Base-by-base conservation (phyloP, 2,888 invertebrate species). In the Pycnomerus fuliginosus region DNA sequence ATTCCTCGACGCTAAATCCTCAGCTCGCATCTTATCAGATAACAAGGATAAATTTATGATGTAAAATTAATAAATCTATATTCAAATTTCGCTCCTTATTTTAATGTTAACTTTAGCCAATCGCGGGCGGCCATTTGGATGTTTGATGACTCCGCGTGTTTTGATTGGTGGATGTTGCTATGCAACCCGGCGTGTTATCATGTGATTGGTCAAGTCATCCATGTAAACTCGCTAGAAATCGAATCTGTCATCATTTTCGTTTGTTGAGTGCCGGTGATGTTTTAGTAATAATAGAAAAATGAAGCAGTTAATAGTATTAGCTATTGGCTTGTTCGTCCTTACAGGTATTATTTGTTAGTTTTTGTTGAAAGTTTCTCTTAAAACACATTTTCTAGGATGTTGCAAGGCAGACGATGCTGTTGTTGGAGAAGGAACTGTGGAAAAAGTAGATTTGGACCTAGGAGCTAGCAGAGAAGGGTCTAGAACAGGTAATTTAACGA, bases 1-100 rank as follows among this genome's bases (percentile, higher is more conserved):
- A 11, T 99, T 99, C 77, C 80, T 94, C 50, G 98, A 99, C 76
- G 96, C 96, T 13, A 98, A 98, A 74, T 85, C 94, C 17, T 97
- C 97, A 0, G 93, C 96, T 0, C 90, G 90, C 69, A 90, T 96
- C 63, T 79, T 97, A 35, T 84, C 90, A 0, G 88, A 92, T 65
- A 83, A 94, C 65, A 85, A 87, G 64, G 92, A 92, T 62, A 94
- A 94, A 76, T 96, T 80, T 73, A 93, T 96, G 92, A 83, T 87
- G 76, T 93, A 80, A 75, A 10, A 30, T 37, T 8, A 16, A 31
- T 31, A 31, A 31, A 14, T n/a, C 16, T 31, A 15, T 28, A 3
- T 25, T 13, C 4, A 10, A 29, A 14, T 29, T 12, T 29, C 14
- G 13, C 14, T 12, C 5, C 5, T 5, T 13, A n/a, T n/a, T n/a